Evolutionary conservation across 2,888 invertebrate species (phyloP).

Genomic region (Dexiosoma caninum): DNA sequence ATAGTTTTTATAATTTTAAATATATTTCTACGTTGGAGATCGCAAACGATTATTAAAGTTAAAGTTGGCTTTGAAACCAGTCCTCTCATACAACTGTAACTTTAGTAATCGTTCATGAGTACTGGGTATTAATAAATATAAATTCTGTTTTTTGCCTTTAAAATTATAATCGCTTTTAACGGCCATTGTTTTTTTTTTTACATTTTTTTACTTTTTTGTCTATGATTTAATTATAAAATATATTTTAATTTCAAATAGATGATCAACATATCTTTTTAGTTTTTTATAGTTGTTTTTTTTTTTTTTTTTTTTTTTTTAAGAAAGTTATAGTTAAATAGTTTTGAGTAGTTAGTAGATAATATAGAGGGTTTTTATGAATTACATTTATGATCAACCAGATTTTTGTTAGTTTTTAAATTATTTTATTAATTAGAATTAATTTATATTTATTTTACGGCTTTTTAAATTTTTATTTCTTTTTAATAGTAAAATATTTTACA

Average conservation of each 20-base stretch:
- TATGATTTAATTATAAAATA: slow-evolving; percentile 58
- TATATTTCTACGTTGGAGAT: background rate
- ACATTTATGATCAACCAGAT: slow-evolving; percentile 55
- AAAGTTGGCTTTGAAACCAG: background rate
- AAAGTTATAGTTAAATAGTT: slow-evolving; percentile 33
- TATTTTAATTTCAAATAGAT: slow-evolving; percentile 56
- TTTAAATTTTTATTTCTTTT: slow-evolving; percentile 41
- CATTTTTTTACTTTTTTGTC: background rate
- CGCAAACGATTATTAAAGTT: background rate
- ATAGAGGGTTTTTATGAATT: slow-evolving; percentile 53
- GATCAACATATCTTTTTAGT: slow-evolving; percentile 63
- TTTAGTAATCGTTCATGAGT: background rate
- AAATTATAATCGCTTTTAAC: slow-evolving; percentile 47
- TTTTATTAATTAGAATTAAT: background rate
- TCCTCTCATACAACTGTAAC: background rate
- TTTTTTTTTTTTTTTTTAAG: no score
- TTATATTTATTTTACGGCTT: background rate
- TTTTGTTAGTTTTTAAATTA: slow-evolving; percentile 4
- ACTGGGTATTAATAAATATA: background rate
- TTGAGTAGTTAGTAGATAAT: slow-evolving; percentile 26
- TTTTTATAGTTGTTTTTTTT: slow-evolving; percentile 14
- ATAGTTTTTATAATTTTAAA: slow-evolving; percentile 26
- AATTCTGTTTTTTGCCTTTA: slow-evolving; percentile 1
- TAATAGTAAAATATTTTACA: slow-evolving; percentile 57
- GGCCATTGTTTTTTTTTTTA: slow-evolving; percentile 33